Evolutionary conservation across 2,888 invertebrate genomes (phyloP).

Genomic region (Catocala sponsa): DNA sequence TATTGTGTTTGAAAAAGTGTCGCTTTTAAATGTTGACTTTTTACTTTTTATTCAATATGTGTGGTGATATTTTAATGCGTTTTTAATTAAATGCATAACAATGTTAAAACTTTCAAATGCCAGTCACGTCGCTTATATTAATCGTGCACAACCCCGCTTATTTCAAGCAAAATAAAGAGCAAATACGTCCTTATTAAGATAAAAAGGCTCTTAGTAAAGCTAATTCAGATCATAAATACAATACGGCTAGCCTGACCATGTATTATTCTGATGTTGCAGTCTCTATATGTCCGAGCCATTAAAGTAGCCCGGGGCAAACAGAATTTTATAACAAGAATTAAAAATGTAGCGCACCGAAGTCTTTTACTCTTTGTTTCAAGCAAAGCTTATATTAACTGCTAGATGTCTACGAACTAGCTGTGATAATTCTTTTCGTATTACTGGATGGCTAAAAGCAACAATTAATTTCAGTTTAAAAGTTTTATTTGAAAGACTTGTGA

Average conservation of each 20-base stretch:
- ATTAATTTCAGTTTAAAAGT: neutral
- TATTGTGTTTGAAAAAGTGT: conserved; percentile 51
- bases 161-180: no score
- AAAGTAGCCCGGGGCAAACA: conserved; percentile 50
- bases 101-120: no score
- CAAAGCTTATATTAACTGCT: conserved; percentile 46
- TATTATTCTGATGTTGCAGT: conserved; percentile 38
- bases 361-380: conserved; percentile 41
- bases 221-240: conserved; percentile 32
- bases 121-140: no score
- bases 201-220: neutral
- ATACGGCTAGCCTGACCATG: conserved; percentile 29
- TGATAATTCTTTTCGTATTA: conserved; percentile 29
- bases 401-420: conserved; percentile 35
- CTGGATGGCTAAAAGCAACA: conserved; percentile 1
- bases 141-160: no score
- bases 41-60: conserved; percentile 9
- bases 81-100: neutral
- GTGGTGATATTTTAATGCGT: neutral
- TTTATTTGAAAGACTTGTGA: neutral
- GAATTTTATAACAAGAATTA: conserved; percentile 59
- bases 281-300: conserved; percentile 42
- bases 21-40: conserved; percentile 33
- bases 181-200: no score
- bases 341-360: conserved; percentile 50